phyloP scores from a whole-genome alignment of 2,888 invertebrate genomes.

The Heliconius erato region DNA sequence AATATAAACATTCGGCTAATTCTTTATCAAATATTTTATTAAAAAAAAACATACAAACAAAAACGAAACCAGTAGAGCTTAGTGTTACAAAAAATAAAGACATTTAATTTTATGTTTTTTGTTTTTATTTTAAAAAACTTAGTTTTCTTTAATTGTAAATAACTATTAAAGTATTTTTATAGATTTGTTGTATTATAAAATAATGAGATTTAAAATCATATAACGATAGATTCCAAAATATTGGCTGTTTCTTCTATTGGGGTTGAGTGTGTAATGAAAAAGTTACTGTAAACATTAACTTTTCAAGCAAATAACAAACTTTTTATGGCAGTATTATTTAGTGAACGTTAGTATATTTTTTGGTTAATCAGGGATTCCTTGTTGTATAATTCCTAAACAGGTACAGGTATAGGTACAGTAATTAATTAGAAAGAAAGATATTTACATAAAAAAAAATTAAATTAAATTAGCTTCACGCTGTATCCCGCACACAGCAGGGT shows the following conservation, averaged over 20 bases:
- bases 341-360: too few relatives aligned
- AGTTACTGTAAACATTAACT: background rate
- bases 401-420: background rate
- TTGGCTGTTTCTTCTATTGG: background rate
- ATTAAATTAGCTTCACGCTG: too few relatives aligned
- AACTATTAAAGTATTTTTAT: background rate
- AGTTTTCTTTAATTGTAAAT: background rate
- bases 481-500: too few relatives aligned
- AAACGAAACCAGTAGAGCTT: background rate
- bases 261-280: background rate
- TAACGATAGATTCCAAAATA: too few relatives aligned
- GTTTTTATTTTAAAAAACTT: background rate
- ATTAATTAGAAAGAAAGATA: background rate
- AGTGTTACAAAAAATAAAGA: slow-evolving; percentile 1
- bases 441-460: too few relatives aligned
- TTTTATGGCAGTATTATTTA: too few relatives aligned
- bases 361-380: too few relatives aligned
- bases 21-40: slow-evolving; percentile 1
- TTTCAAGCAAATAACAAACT: too few relatives aligned
- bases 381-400: background rate
- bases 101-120: background rate
- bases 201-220: too few relatives aligned
- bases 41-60: background rate
- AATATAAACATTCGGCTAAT: background rate
- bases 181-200: background rate